These are phyloP conservation scores for Perca fluviatilis DNA, from an alignment of 2,113 vertebrate genomes.

Conservation along the genomic window DNA sequence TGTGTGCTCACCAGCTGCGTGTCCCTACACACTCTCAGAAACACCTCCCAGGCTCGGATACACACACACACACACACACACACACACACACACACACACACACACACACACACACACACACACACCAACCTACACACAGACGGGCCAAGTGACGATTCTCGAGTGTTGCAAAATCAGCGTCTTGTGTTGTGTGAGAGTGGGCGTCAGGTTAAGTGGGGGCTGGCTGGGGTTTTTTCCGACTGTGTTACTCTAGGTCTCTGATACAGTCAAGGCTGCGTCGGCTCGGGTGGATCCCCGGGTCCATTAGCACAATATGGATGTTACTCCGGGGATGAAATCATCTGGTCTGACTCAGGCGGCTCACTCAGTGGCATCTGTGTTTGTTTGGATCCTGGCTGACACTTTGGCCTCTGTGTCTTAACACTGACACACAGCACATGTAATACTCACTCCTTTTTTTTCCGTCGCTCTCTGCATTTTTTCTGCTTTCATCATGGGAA, in stretches of 20 bases:
- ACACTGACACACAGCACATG: constrained; percentile 38
- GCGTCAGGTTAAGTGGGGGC: constrained; percentile 43
- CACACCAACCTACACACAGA: constrained; percentile 24
- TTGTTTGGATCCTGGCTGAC: constrained; percentile 55
- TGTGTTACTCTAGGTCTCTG: constrained; percentile 45
- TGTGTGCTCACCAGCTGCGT: constrained; percentile 75
- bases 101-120: constrained; percentile 5
- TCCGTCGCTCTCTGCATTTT: constrained; percentile 7
- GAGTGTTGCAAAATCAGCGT: constrained; percentile 67
- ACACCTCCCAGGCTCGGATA: constrained; percentile 49
- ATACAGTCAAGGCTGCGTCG: constrained; percentile 1
- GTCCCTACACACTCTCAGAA: constrained; percentile 55
- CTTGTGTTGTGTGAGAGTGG: constrained; percentile 50
- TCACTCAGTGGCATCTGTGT: constrained; percentile 61
- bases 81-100: constrained; percentile 12
- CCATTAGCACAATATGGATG: constrained; percentile 45
- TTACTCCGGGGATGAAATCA: constrained; percentile 51
- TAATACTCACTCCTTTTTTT: constrained; percentile 23
- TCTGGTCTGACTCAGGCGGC: constrained; percentile 54
- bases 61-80: constrained; percentile 14
- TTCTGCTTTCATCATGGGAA: constrained; percentile 14
- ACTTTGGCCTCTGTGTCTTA: constrained; percentile 24
- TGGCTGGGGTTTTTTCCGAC: constrained; percentile 43
- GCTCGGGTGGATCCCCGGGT: background rate
- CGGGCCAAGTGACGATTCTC: constrained; percentile 57